Evolutionary conservation across 1,140 invertebrate species (phyloP), one percentile per base, ranked within the genome.

Genomic region (Mylabris phalerata): DNA sequence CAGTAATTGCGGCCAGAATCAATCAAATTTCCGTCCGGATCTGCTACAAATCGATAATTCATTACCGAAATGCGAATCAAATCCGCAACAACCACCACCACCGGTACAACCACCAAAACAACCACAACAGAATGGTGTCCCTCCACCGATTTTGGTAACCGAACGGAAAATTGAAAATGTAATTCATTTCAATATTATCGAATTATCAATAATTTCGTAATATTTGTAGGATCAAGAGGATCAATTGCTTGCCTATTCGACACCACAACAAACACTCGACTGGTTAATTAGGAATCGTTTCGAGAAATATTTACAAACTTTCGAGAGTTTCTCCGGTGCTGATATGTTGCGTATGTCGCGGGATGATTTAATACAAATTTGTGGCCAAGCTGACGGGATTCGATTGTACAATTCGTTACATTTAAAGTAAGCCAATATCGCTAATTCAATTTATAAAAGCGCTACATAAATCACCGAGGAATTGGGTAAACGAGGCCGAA

Each of bases 341-440:
- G 94, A 97, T 77, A 81, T 97, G 63, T 75, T 97, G 51, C 80
- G 91, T 57, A 76, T 97, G 62, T 87, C 88, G 2, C 82, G 91
- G 48, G 90, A 95, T 61, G 93, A 98, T 77, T 78, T 96, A 9
- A 92, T 96, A 49, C 90, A 96, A 76, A 94, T 98, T 50, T 95
- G 93, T 74, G 93, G 93, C 1, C 75, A 95, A 40, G 88, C 92
- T 50, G 93, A 97, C 74, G 88, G 87, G 9, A 95, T 98, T 52
- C 81, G 93, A 65, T 80, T 98, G 40, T 94, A 86, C 74, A 97
- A 97, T 77, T 87, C 89, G 44, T 75, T 98, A 44, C 91, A 95
- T 61, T 78, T 83, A 48, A 88, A 86, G 80, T 85, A 71, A 83
- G 82, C 80, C 39, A 19, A 19, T 19, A 13, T 13, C 13, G 13